phyloP scores from a whole-genome alignment of 2,797 vertebrate genomes.

The Sebastes kiyomatsui region DNA sequence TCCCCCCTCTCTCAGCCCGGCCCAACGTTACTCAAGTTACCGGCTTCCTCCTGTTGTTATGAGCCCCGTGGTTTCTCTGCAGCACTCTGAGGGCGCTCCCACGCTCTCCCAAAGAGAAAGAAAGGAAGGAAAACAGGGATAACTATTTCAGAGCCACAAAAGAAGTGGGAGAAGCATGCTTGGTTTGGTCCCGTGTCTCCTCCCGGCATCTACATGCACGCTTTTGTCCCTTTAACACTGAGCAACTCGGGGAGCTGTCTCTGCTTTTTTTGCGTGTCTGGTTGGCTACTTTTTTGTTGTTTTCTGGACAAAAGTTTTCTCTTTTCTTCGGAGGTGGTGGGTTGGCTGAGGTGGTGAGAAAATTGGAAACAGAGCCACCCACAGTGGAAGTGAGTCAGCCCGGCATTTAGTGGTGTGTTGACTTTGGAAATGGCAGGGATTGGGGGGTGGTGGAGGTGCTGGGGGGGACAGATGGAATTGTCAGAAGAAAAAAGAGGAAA shows the following conservation, averaged over 20 bases:
- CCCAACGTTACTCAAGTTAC: conserved; percentile 78
- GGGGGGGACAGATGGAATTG: conserved; percentile 32
- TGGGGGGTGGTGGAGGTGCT: conserved; percentile 8
- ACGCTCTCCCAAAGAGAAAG: conserved; percentile 74
- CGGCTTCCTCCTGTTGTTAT: conserved; percentile 85
- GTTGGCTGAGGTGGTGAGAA: conserved; percentile 75
- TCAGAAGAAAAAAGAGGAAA: conserved; percentile 19
- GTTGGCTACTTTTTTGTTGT: conserved; percentile 51
- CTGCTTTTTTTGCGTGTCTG: conserved; percentile 40
- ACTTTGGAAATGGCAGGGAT: conserved; percentile 72
- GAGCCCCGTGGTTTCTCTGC: conserved; percentile 76
- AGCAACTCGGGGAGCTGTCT: conserved; percentile 13
- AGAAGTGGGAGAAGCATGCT: conserved; percentile 46
- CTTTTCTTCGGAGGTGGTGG: conserved; percentile 63
- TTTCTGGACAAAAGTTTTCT: conserved; percentile 64
- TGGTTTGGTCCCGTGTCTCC: conserved; percentile 10
- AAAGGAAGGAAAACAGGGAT: conserved; percentile 79
- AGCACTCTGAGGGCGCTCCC: conserved; percentile 75
- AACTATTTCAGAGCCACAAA: conserved; percentile 64
- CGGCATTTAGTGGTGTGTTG: conserved; percentile 75
- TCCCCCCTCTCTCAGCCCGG: conserved; percentile 28
- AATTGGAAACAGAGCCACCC: conserved; percentile 86
- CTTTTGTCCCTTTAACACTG: conserved; percentile 43
- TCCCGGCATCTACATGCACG: conserved; percentile 1
- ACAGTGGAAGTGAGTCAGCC: conserved; percentile 81